These are phyloP conservation scores for Pardosa pseudoannulata DNA, from an alignment of 2,888 invertebrate genomes.

Conservation along the genomic window DNA sequence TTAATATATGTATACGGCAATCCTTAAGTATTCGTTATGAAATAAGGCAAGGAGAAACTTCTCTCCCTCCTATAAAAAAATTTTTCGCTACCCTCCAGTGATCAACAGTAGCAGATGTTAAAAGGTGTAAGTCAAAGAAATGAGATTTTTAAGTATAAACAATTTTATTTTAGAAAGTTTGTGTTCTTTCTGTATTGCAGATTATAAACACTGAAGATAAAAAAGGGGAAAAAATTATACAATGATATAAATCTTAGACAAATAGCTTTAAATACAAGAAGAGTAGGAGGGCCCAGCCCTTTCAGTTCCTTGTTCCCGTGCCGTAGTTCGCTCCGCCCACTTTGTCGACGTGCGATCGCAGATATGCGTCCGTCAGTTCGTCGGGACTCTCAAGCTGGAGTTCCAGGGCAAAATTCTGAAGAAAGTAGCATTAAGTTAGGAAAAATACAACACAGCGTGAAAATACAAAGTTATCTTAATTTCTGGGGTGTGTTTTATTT, in stretches of 20 bases:
- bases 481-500: no score
- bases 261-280: constrained; percentile 37
- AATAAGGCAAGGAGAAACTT: no score
- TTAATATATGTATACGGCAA: no score
- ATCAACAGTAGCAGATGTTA: no score
- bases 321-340: constrained; percentile 90
- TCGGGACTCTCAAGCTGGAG: constrained; percentile 84
- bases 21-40: no score
- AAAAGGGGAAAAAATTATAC: constrained; percentile 53
- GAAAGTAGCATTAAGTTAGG: no score
- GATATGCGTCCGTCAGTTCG: constrained; percentile 85
- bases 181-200: constrained; percentile 15
- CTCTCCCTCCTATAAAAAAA: no score
- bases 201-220: constrained; percentile 49
- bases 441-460: no score
- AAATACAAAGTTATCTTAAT: no score
- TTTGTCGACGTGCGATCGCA: constrained; percentile 84
- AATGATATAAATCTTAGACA: constrained; percentile 57
- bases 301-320: constrained; percentile 82
- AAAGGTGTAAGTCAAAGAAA: no score
- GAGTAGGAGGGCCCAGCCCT: constrained; percentile 53
- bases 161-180: constrained; percentile 58
- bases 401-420: constrained; percentile 88
- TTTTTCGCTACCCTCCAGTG: no score
- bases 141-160: constrained; percentile 35